Conservation (phyloP, 2,113 vertebrate genomes). For the Megaceryle torquata region DNA sequence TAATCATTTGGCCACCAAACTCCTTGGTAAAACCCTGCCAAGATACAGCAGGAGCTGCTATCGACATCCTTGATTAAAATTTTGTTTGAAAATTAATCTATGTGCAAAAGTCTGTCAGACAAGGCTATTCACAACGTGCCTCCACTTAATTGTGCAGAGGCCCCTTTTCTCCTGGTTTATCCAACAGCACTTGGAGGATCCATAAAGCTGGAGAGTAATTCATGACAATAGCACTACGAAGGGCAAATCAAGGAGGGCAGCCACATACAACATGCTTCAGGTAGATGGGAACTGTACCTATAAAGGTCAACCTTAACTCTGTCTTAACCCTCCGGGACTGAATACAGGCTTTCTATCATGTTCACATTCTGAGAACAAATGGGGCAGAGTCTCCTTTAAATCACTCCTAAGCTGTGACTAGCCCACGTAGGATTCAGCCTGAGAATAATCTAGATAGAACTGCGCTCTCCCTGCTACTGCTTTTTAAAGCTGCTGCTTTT, state of each 20-base stretch:
- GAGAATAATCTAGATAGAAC: not conserved
- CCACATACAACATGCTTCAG: not conserved
- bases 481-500: not conserved
- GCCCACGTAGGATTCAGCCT: not conserved
- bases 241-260: not conserved
- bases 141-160: not conserved
- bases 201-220: not conserved
- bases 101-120: not conserved
- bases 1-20: not conserved
- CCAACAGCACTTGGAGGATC: not conserved
- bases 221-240: not conserved
- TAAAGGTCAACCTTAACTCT: not conserved
- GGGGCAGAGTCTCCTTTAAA: not conserved
- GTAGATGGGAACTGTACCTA: not conserved
- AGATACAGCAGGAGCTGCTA: not conserved
- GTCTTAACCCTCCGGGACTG: not conserved
- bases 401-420: not conserved
- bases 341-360: not conserved
- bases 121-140: not conserved
- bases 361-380: not conserved
- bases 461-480: not conserved
- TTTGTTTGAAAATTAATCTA: slow-evolving; percentile 15
- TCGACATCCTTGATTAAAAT: not conserved
- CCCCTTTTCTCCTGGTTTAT: not conserved
- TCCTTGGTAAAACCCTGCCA: not conserved